Evolutionary conservation across 2,113 vertebrate genomes (phyloP).

Genomic region (Phyllostomus discolor): DNA sequence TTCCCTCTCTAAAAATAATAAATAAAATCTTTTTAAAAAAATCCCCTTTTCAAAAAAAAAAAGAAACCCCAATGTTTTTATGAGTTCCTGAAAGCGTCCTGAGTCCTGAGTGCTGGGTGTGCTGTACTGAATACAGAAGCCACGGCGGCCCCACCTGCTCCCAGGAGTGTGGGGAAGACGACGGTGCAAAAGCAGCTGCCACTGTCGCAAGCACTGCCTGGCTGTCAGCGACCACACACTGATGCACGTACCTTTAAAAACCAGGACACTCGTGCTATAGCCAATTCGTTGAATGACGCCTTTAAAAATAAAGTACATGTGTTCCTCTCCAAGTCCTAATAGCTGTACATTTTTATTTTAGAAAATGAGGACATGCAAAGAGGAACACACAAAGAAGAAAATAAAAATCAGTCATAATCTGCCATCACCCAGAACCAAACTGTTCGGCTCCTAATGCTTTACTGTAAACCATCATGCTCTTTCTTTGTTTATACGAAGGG

Average conservation of each 20-base stretch:
- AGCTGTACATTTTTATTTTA: background rate
- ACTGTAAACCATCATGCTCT: fast-evolving
- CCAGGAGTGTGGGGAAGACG: fast-evolving
- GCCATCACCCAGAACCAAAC: background rate
- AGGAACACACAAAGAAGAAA: background rate
- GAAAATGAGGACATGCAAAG: background rate
- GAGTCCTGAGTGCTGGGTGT: background rate
- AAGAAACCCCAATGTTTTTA: background rate
- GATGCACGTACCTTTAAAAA: background rate
- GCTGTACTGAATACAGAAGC: background rate
- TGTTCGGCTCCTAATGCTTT: background rate
- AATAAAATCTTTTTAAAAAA: too few relatives aligned
- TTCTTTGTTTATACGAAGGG: background rate
- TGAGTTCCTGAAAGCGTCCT: background rate
- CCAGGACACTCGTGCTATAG: background rate
- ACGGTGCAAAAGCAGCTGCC: too few relatives aligned
- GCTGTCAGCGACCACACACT: background rate
- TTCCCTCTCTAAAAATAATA: too few relatives aligned
- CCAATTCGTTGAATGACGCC: background rate
- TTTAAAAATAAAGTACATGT: background rate
- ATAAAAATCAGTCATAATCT: background rate
- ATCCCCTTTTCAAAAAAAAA: too few relatives aligned
- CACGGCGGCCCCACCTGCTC: fast-evolving
- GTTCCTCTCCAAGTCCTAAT: background rate
- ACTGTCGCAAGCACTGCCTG: fast-evolving